A percentile compares a stretch with the other conserved stretches of the same genome.
Conservation (phyloP, 1,140 invertebrate genomes). For the Melipona quadrifasciata region DNA sequence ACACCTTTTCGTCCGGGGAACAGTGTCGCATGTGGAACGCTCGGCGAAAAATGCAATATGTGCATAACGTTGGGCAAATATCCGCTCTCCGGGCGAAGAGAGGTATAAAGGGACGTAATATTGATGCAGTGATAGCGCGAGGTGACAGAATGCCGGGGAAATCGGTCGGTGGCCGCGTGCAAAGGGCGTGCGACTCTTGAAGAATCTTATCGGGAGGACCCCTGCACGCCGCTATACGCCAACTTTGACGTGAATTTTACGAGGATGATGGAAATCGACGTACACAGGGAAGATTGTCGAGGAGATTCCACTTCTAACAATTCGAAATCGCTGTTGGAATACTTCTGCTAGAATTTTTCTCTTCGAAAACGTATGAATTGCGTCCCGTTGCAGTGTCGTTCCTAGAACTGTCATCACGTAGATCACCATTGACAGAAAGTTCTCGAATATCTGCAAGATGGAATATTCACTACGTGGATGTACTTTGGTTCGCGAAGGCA, state of each 20-base stretch:
- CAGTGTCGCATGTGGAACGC: neutral
- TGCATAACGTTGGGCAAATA: slow-evolving; percentile 27
- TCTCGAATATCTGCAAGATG: neutral
- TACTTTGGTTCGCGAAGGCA: no score
- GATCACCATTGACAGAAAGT: neutral
- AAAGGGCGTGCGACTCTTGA: neutral
- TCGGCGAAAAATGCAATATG: slow-evolving; percentile 32
- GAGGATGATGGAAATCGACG: neutral
- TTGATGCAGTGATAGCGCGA: slow-evolving; percentile 33
- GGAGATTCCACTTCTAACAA: neutral
- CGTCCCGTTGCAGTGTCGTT: no score
- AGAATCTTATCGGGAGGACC: neutral
- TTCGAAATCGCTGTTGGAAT: neutral
- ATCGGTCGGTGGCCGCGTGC: neutral
- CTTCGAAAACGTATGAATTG: neutral
- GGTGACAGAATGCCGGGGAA: neutral
- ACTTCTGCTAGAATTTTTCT: neutral
- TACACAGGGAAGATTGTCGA: neutral
- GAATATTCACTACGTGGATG: no score
- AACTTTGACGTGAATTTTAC: neutral
- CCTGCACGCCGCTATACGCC: neutral
- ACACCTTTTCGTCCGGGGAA: neutral
- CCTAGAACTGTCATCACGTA: neutral
- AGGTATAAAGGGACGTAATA: slow-evolving; percentile 45
- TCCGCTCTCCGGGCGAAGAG: neutral